Conservation (phyloP, 1,140 invertebrate species). For the Thaumetopoea pityocampa region DNA sequence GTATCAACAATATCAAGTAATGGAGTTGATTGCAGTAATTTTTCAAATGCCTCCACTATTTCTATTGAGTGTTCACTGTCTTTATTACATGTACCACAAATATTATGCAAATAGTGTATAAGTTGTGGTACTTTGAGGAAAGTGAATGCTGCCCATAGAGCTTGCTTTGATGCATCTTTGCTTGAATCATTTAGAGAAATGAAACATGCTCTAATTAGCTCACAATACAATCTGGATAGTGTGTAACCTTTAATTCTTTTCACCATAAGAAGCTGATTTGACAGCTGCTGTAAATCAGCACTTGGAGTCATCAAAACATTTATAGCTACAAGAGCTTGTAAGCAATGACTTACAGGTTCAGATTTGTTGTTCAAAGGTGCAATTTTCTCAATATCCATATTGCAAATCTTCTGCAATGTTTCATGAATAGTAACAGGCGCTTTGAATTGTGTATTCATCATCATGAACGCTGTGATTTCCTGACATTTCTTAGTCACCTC, state of each 20-base stretch:
- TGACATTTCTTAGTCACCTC: conserved; percentile 85
- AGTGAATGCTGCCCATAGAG: conserved; percentile 95
- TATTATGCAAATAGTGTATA: conserved; percentile 81
- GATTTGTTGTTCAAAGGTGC: conserved; percentile 75
- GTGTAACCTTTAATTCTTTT: conserved; percentile 87
- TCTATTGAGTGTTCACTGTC: conserved; percentile 83
- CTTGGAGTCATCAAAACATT: conserved; percentile 86
- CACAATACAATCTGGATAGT: conserved; percentile 86
- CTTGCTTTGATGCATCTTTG: conserved; percentile 83
- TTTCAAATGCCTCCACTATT: conserved; percentile 88
- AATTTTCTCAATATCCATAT: conserved; percentile 80
- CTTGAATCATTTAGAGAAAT: conserved; percentile 90
- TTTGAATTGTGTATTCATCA: conserved; percentile 77
- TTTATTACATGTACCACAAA: conserved; percentile 73
- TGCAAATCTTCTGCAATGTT: conserved; percentile 77
- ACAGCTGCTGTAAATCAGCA: conserved; percentile 85
- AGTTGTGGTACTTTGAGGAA: conserved; percentile 93
- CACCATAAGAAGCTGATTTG: conserved; percentile 88
- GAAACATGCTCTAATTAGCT: conserved; percentile 91
- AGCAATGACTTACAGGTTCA: conserved; percentile 83
- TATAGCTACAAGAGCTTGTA: conserved; percentile 85
- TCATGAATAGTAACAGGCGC: conserved; percentile 77
- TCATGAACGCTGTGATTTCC: conserved; percentile 80
- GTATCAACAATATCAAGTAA: conserved; percentile 92
- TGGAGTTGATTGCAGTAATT: conserved; percentile 87